Percentiles rank a stretch among this genome's conserved stretches.
Conservation (phyloP, 2,888 invertebrate species). For the Eupsilia transversa region DNA sequence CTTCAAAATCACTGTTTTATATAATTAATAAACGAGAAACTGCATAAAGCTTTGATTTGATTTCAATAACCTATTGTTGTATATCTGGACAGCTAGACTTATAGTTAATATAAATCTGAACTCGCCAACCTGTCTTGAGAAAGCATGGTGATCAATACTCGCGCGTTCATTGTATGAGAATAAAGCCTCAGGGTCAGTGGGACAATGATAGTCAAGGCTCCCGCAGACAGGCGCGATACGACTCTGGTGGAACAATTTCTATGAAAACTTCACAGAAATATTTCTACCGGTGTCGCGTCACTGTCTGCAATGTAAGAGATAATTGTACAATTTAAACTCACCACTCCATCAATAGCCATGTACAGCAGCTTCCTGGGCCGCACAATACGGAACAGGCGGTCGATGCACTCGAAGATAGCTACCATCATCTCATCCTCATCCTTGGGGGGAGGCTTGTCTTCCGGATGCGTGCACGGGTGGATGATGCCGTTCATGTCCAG, state of each 20-base stretch:
- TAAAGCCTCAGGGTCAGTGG: not conserved
- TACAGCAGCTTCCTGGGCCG: conserved; percentile 98
- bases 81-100: too few relatives aligned
- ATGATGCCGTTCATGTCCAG: conserved; percentile 99
- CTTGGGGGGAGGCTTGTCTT: conserved; percentile 98
- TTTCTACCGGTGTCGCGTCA: too few relatives aligned
- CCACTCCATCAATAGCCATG: conserved; percentile 99
- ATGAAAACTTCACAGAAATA: too few relatives aligned
- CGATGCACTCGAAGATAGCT: conserved; percentile 99
- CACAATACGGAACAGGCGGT: conserved; percentile 97
- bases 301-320: not conserved
- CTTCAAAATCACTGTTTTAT: too few relatives aligned
- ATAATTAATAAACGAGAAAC: too few relatives aligned
- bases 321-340: conserved; percentile 80
- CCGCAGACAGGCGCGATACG: too few relatives aligned
- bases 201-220: too few relatives aligned
- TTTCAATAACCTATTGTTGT: too few relatives aligned
- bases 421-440: conserved; percentile 99
- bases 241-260: too few relatives aligned
- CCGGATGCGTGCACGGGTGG: conserved; percentile 99
- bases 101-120: not conserved
- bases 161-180: too few relatives aligned
- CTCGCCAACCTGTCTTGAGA: not conserved
- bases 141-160: not conserved
- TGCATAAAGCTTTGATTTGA: too few relatives aligned